A percentile compares a stretch with the other conserved stretches of the same genome.
Conservation (phyloP, 2,113 vertebrate species). For the Lucifuga dentata region DNA sequence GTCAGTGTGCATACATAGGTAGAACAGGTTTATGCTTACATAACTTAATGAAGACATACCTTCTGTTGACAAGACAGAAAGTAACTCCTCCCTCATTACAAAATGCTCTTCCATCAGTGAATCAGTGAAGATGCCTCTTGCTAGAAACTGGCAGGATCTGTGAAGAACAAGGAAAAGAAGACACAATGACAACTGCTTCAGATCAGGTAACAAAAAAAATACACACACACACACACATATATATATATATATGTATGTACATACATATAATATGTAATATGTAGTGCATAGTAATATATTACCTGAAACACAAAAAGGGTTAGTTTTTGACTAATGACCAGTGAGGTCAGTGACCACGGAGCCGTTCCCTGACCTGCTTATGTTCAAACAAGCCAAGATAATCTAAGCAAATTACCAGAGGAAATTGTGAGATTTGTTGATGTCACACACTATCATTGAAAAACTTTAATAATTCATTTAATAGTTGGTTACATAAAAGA, state of each 20-base stretch:
- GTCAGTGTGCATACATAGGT: too few species aligned
- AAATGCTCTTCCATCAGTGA: constrained; percentile 32
- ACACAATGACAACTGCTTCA: constrained; percentile 68
- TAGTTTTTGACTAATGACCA: background rate
- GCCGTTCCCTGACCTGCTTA: background rate
- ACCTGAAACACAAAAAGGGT: background rate
- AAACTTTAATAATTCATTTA: too few species aligned
- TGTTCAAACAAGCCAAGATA: background rate
- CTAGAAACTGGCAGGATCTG: background rate
- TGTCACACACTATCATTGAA: too few species aligned
- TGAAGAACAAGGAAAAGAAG: constrained; percentile 12
- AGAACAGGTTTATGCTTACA: too few species aligned
- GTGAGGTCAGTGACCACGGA: constrained; percentile 31
- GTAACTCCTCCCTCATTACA: constrained; percentile 53
- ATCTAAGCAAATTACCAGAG: too few species aligned
- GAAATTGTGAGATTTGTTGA: too few species aligned
- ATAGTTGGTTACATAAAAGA: too few species aligned
- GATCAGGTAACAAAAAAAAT: constrained; percentile 67
- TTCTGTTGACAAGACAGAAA: background rate
- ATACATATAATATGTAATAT: too few species aligned
- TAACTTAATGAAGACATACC: too few species aligned
- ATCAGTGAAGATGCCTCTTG: background rate
- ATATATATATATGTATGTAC: too few species aligned
- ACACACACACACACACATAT: background rate
- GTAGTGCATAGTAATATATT: too few species aligned